Evolutionary conservation across 2,113 vertebrate species (phyloP).

Genomic region (Leucoraja erinaceus): DNA sequence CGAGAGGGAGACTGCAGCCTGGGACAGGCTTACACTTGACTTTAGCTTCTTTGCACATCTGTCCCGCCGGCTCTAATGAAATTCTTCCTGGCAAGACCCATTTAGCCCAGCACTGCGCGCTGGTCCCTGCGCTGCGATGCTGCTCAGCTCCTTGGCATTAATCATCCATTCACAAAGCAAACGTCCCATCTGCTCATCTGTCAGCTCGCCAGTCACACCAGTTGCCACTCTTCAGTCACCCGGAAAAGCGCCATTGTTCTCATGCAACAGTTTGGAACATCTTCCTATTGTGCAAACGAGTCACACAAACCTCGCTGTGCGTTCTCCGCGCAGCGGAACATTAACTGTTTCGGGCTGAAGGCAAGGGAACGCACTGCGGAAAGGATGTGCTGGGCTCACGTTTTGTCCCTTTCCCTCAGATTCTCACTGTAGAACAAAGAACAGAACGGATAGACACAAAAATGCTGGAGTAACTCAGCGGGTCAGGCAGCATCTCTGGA

Average conservation of each 20-base stretch:
- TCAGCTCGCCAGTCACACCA: constrained; percentile 51
- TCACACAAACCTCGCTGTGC: constrained; percentile 41
- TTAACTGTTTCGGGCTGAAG: neutral
- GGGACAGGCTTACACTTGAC: constrained; percentile 56
- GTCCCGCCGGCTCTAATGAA: constrained; percentile 48
- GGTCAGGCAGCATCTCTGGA: too few relatives aligned
- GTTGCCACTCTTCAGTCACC: constrained; percentile 42
- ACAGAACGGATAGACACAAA: too few relatives aligned
- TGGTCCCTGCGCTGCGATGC: neutral
- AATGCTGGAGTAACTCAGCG: neutral
- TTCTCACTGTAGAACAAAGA: neutral
- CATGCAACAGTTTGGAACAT: constrained; percentile 63
- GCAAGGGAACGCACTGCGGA: neutral
- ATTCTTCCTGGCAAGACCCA: constrained; percentile 41
- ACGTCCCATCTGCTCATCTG: constrained; percentile 66
- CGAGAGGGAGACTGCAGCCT: constrained; percentile 44
- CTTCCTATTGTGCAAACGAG: constrained; percentile 45
- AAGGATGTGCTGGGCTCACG: too few relatives aligned
- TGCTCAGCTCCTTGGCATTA: constrained; percentile 49
- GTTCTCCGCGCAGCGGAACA: neutral
- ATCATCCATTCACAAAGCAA: constrained; percentile 63
- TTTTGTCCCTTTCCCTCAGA: neutral
- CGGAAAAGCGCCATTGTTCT: constrained; percentile 62
- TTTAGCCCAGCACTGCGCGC: neutral
- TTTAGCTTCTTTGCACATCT: constrained; percentile 51